A percentile compares a stretch with the other conserved stretches of the same genome.
Conservation (phyloP, 1,140 invertebrate genomes). For the Lordiphosa collinella region DNA sequence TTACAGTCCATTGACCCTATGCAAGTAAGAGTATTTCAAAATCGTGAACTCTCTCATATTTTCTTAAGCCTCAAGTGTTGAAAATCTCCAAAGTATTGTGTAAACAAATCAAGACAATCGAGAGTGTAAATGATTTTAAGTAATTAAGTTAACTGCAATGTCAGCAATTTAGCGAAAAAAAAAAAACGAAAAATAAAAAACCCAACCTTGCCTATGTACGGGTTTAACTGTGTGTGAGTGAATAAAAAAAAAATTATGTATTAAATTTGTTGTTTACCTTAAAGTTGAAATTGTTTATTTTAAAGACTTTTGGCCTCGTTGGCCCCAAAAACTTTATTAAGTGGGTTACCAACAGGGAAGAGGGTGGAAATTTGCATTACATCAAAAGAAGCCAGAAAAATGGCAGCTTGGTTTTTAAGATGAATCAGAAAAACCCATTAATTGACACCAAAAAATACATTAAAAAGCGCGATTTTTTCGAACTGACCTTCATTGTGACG, state of each 20-base stretch:
- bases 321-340: too few relatives aligned
- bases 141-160: constrained; percentile 58
- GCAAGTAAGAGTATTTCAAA: too few relatives aligned
- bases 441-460: background rate
- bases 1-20: too few relatives aligned
- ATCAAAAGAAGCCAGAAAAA: constrained; percentile 2
- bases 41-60: background rate
- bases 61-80: background rate
- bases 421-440: constrained; percentile 37
- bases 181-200: constrained; percentile 17
- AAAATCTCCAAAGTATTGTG: constrained; percentile 7
- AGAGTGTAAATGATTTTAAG: constrained; percentile 20
- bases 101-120: constrained; percentile 24
- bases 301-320: constrained; percentile 3
- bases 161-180: constrained; percentile 17
- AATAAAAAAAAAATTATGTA: constrained; percentile 10
- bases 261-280: constrained; percentile 31
- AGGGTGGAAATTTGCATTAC: constrained; percentile 3
- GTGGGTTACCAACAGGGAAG: constrained; percentile 2
- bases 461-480: background rate
- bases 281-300: constrained; percentile 24
- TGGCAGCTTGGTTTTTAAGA: constrained; percentile 57
- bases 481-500: constrained; percentile 13
- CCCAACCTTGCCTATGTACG: constrained; percentile 27
- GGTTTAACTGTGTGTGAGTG: constrained; percentile 4